Conservation (phyloP, 2,113 vertebrate genomes). For the Pterophyllum scalare region DNA sequence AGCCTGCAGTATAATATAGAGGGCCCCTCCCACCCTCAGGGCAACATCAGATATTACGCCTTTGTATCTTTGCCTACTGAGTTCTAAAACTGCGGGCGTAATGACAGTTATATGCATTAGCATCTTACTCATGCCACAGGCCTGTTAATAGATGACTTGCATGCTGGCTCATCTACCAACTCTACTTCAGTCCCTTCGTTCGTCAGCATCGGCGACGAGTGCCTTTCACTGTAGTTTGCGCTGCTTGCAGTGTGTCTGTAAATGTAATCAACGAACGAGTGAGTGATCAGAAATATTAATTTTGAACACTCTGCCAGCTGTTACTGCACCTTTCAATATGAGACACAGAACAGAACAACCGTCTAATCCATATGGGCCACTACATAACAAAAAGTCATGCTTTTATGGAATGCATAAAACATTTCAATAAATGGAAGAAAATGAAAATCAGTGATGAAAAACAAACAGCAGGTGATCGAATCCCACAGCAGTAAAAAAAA, state of each 20-base stretch:
- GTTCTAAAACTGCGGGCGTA: background rate
- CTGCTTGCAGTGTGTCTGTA: background rate
- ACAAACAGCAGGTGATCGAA: background rate
- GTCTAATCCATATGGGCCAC: background rate
- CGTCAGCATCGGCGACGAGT: background rate
- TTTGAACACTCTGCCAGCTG: background rate
- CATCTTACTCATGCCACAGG: background rate
- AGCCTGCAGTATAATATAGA: background rate
- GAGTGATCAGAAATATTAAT: background rate
- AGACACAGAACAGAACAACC: background rate
- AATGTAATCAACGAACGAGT: background rate
- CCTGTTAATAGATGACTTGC: background rate
- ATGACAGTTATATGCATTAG: background rate
- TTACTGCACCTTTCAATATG: background rate
- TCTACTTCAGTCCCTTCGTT: background rate
- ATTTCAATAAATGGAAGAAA: background rate
- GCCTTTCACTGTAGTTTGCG: background rate
- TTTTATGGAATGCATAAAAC: background rate
- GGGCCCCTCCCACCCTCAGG: background rate
- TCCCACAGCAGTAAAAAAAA: slow-evolving; percentile 44
- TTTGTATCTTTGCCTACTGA: background rate
- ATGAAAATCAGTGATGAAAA: background rate
- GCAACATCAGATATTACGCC: background rate
- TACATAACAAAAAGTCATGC: background rate
- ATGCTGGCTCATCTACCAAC: background rate